These are phyloP conservation scores for Pocillopora grandis DNA, from an alignment of 92 coral and sea anemone species.

Conservation along the genomic window DNA sequence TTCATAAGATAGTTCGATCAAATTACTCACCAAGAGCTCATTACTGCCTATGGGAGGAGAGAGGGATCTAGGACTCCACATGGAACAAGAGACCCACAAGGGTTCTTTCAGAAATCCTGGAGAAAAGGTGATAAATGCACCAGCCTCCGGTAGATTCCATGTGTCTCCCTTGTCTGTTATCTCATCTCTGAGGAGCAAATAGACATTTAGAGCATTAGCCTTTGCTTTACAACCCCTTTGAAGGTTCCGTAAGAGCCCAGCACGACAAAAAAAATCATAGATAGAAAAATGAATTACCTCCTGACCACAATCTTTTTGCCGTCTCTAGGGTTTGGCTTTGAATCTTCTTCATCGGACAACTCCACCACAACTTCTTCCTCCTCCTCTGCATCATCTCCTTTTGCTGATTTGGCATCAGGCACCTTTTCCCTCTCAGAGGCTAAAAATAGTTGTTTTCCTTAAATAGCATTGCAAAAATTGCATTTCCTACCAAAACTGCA, in stretches of 20 bases:
- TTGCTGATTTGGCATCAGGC: background rate
- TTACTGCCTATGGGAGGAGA: background rate
- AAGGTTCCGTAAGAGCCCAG: no score
- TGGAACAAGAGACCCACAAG: background rate
- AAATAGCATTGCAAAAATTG: no score
- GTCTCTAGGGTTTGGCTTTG: background rate
- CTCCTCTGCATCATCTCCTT: background rate
- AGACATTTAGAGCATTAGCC: background rate
- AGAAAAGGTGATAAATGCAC: background rate
- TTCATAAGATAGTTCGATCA: constrained; percentile 1
- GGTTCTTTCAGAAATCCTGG: background rate
- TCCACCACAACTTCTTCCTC: background rate
- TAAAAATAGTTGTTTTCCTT: background rate
- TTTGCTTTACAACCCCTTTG: no score
- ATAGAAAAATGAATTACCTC: background rate
- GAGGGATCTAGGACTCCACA: background rate
- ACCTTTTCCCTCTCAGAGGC: background rate
- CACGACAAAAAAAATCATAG: no score
- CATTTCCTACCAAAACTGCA: no score
- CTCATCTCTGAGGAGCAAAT: background rate
- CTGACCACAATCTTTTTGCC: background rate
- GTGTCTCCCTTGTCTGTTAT: background rate
- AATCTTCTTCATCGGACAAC: background rate
- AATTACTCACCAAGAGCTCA: constrained; percentile 3
- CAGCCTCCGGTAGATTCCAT: background rate